Evolutionary conservation across 2,797 vertebrate genomes (phyloP), one percentile per base, ranked within the genome.

Genomic region (Poeciliopsis gracilis): DNA sequence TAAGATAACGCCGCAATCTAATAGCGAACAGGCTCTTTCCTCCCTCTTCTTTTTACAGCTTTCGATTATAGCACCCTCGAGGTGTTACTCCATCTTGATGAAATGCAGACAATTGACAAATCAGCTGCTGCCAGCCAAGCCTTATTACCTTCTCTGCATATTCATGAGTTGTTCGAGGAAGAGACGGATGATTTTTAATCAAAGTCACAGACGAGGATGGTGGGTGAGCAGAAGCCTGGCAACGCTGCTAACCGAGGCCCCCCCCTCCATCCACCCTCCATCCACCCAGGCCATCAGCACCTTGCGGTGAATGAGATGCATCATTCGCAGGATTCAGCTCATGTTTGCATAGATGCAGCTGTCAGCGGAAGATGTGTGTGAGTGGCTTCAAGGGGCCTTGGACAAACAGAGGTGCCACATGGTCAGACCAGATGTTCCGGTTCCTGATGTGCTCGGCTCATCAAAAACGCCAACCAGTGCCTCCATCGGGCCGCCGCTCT

Each of bases 371-470:
- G 82, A 23, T 72, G 81, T 77, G 79, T 78, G 73, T 33, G 55
- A 2, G 30, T 33, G 30, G 95, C 94, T 95, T 93, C 88, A 87
- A 82, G 93, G 84, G 93, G 90, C 89, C 94, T 90, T 93, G 95
- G 96, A 96, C 94, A 92, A 94, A 94, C 91, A 92, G 69, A 84
- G 87, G 88, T 92, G 90, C 96, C 97, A 97, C 97, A 97, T 97
- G 97, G 96, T 86, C 80, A 73, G 92, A 96, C 96, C 97, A 97
- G 97, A 97, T 98, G 97, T 97, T 97, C 82, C 84, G 88, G 94
- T 91, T 94, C 93, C 94, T 82, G 95, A 89, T 96, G 95, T 95
- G 96, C 95, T 84, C 90, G 92, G 95, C 95, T 97, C 96, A 96
- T 96, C 96, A 96, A 94, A 95, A 95, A 90, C 93, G 53, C 93